A percentile compares a stretch with the other conserved stretches of the same genome.
phyloP scores from a whole-genome alignment of 2,113 vertebrate species.

The Peromyscus californicus region DNA sequence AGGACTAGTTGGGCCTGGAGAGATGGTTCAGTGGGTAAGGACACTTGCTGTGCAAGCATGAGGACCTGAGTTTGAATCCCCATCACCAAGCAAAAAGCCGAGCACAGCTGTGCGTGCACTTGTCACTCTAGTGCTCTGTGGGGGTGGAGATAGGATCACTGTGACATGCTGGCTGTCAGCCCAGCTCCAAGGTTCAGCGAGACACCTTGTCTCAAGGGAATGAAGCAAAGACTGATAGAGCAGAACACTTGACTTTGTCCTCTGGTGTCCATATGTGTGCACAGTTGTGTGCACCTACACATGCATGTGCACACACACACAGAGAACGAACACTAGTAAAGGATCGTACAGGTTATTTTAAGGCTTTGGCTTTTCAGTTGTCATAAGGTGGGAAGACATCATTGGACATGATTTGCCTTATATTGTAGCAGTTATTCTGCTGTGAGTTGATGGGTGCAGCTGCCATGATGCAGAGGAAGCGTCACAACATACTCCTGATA shows the following conservation, averaged over 20 bases:
- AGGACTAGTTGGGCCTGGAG: not conserved
- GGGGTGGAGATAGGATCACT: not conserved
- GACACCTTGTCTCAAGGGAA: not conserved
- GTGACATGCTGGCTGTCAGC: not conserved
- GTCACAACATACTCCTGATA: not conserved
- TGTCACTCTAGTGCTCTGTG: not conserved
- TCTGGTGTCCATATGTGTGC: not conserved
- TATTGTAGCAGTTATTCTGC: constrained; percentile 12
- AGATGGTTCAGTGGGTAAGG: not conserved
- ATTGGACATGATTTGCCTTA: constrained; percentile 38
- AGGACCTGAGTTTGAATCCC: not conserved
- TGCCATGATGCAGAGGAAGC: not conserved
- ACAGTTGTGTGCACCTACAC: not conserved
- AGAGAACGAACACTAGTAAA: not conserved
- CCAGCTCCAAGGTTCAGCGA: not conserved
- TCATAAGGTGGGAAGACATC: constrained; percentile 5
- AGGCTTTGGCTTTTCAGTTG: constrained; percentile 58
- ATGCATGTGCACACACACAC: no score
- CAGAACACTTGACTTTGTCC: no score
- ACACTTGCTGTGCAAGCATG: not conserved
- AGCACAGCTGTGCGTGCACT: no score
- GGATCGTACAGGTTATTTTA: not conserved
- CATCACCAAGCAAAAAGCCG: no score
- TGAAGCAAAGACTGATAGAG: not conserved
- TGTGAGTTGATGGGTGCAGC: not conserved